phyloP scores from a whole-genome alignment of 2,113 vertebrate genomes.

The Lophochroa leadbeateri region DNA sequence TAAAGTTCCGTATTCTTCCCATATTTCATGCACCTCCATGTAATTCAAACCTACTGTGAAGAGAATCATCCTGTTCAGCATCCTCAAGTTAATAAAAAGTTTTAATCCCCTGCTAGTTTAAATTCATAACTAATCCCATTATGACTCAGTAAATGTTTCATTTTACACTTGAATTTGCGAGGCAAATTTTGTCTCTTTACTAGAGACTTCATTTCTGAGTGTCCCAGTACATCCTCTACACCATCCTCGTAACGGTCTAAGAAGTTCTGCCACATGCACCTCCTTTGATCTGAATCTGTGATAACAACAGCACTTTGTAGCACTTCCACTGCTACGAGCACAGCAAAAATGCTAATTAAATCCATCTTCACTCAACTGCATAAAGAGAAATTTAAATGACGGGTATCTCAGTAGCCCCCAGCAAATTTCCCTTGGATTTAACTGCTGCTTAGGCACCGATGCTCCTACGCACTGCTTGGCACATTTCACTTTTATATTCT shows the following conservation, averaged over 20 bases:
- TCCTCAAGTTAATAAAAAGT: not conserved
- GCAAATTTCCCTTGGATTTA: slow-evolving; percentile 17
- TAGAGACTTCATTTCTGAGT: not conserved
- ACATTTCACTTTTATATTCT: not conserved
- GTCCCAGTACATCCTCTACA: not conserved
- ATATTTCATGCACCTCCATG: not conserved
- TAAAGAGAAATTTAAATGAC: not conserved
- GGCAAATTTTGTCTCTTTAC: slow-evolving; percentile 13
- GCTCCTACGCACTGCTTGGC: not conserved
- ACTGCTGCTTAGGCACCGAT: not conserved
- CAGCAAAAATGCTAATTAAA: slow-evolving; percentile 23
- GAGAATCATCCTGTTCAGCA: not conserved
- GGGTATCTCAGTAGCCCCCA: slow-evolving; percentile 3
- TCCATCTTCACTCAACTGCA: slow-evolving; percentile 4
- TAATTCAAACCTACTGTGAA: not conserved
- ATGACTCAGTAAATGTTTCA: slow-evolving; percentile 20
- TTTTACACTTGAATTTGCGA: slow-evolving; percentile 43
- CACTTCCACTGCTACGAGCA: not conserved
- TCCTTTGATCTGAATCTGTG: not conserved
- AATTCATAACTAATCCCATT: slow-evolving; percentile 16
- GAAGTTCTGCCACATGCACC: not conserved
- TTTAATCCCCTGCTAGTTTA: slow-evolving; percentile 10
- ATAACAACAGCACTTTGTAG: slow-evolving; percentile 2
- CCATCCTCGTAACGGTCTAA: not conserved
- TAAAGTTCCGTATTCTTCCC: not conserved